Evolutionary conservation across 2,113 vertebrate species (phyloP).

Genomic region (Lepus timidus): DNA sequence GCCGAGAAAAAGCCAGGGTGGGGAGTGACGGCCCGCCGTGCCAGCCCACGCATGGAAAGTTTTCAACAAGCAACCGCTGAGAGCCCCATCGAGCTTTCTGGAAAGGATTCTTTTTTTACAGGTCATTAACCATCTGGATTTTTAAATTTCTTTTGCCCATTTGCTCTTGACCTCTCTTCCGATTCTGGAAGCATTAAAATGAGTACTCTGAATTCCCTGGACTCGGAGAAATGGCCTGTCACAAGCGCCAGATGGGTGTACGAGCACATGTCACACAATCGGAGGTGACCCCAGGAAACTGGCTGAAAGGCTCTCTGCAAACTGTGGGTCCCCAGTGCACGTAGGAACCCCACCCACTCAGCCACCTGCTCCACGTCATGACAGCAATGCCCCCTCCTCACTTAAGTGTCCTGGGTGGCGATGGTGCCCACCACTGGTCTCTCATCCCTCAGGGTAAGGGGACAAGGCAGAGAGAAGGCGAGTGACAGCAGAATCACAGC

Average conservation of each 20-base stretch:
- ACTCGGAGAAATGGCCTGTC: neutral
- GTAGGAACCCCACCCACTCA: neutral
- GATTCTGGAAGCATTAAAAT: neutral
- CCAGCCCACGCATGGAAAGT: conserved; percentile 30
- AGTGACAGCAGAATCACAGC: neutral
- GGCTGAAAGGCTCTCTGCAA: neutral
- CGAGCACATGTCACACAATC: neutral
- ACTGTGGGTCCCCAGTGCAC: fast-evolving
- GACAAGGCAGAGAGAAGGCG: neutral
- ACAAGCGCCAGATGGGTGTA: neutral
- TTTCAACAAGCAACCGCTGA: conserved; percentile 47
- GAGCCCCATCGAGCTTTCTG: neutral
- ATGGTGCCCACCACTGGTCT: neutral
- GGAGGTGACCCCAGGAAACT: neutral
- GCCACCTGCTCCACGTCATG: neutral
- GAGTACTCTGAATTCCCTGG: conserved; percentile 1
- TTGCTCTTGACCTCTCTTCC: conserved; percentile 14
- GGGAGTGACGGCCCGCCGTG: neutral
- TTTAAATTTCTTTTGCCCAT: conserved; percentile 11
- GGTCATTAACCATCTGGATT: conserved; percentile 52
- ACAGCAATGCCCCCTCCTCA: neutral
- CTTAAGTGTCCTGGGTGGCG: neutral
- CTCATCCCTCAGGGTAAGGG: neutral
- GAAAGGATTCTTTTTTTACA: conserved; percentile 47
- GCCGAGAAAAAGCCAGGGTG: neutral